These are phyloP conservation scores for Papilio demoleus DNA, from an alignment of 2,888 invertebrate genomes.

Conservation along the genomic window DNA sequence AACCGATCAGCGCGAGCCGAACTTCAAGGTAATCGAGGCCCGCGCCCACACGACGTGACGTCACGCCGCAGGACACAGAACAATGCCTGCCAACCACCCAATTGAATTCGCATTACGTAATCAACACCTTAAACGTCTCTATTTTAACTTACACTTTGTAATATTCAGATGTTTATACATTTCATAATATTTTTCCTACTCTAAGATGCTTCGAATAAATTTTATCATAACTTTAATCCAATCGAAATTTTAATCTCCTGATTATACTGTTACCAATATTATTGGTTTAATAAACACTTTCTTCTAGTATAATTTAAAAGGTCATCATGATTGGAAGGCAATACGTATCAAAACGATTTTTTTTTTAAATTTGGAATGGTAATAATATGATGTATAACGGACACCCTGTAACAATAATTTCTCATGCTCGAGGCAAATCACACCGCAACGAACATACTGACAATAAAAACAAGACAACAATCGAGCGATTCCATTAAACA, in stretches of 20 bases:
- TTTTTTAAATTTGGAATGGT: too few relatives aligned
- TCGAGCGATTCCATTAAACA: conserved; percentile 73
- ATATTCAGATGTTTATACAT: background rate
- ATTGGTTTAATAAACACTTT: too few relatives aligned
- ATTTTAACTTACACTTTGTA: conserved; percentile 48
- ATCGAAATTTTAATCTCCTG: too few relatives aligned
- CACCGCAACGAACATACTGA: conserved; percentile 50
- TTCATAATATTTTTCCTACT: background rate
- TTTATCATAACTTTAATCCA: too few relatives aligned
- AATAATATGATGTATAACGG: too few relatives aligned
- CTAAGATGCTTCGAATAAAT: background rate
- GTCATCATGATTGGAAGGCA: too few relatives aligned
- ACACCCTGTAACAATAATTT: conserved; percentile 64
- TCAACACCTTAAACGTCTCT: conserved; percentile 67
- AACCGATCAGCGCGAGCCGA: conserved; percentile 48
- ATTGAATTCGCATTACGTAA: conserved; percentile 68
- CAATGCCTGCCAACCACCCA: conserved; percentile 67
- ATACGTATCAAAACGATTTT: too few relatives aligned
- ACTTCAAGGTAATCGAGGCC: conserved; percentile 74
- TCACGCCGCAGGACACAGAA: conserved; percentile 61
- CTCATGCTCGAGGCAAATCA: conserved; percentile 68
- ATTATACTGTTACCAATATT: too few relatives aligned
- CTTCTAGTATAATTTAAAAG: too few relatives aligned
- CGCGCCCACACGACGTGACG: conserved; percentile 74
- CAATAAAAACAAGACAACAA: conserved; percentile 74